Conservation (phyloP, 2,797 vertebrate species). For the Halcyon smyrnensis region DNA sequence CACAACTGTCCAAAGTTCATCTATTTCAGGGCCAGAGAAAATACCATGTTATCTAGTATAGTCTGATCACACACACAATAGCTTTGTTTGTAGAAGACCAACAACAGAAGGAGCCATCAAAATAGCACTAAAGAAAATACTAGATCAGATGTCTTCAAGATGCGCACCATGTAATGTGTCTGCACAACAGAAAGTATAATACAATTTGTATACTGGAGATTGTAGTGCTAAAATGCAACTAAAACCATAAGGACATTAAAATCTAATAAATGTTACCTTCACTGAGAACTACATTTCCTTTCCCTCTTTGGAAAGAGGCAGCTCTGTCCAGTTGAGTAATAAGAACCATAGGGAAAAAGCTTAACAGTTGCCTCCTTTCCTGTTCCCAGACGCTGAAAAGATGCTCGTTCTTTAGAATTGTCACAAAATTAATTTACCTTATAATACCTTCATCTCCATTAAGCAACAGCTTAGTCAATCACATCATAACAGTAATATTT, state of each 20-base stretch:
- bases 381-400: not conserved
- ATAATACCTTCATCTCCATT: not conserved
- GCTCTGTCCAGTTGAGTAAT: not conserved
- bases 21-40: not conserved
- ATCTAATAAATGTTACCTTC: not conserved
- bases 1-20: not conserved
- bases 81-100: not conserved
- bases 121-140: not conserved
- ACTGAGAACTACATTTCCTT: not conserved
- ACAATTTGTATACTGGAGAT: not conserved
- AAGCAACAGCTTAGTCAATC: slow-evolving; percentile 4
- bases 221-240: not conserved
- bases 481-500: not conserved
- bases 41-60: not conserved
- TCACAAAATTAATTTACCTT: slow-evolving; percentile 31
- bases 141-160: not conserved
- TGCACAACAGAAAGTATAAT: not conserved
- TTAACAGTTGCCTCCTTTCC: not conserved
- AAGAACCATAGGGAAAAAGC: not conserved
- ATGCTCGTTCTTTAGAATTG: not conserved
- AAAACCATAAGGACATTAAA: not conserved
- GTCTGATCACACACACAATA: not conserved
- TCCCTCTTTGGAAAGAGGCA: not conserved
- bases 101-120: not conserved
- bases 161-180: not conserved